Percentiles rank a stretch among this genome's conserved stretches.
phyloP scores from a whole-genome alignment of 2,888 invertebrate species.

The Diarsia brunnea region DNA sequence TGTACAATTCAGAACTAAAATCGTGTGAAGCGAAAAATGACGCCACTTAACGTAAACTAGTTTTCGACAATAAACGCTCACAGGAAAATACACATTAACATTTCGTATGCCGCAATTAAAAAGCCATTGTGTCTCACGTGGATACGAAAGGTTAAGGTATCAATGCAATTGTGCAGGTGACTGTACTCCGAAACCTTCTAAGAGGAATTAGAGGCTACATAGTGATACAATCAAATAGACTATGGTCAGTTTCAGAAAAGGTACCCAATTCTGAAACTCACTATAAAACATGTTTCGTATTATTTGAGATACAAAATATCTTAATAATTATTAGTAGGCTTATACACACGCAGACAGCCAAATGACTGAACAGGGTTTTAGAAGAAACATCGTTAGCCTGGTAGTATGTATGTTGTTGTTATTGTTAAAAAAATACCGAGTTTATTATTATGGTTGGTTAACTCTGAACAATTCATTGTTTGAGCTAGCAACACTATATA shows the following conservation, averaged over 20 bases:
- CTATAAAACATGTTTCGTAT: slow-evolving; percentile 1
- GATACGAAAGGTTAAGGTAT: too few species aligned
- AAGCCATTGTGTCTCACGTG: too few species aligned
- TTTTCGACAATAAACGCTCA: too few species aligned
- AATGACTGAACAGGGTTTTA: not conserved
- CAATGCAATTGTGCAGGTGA: too few species aligned
- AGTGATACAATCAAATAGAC: not conserved
- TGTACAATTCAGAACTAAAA: too few species aligned
- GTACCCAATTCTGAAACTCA: not conserved
- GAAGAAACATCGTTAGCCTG: not conserved
- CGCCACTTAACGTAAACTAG: too few species aligned
- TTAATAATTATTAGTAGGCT: slow-evolving; percentile 11
- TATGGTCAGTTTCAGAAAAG: not conserved
- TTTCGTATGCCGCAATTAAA: too few species aligned
- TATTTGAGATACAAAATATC: slow-evolving; percentile 3
- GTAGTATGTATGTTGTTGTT: not conserved
- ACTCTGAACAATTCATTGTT: slow-evolving; percentile 10
- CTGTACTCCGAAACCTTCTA: not conserved
- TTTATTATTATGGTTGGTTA: not conserved
- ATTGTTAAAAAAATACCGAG: not conserved
- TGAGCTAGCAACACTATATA: slow-evolving; percentile 8
- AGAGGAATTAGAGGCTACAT: not conserved
- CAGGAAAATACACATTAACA: too few species aligned
- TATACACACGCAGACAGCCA: not conserved
- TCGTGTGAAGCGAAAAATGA: too few species aligned